Evolutionary conservation across 1,140 invertebrate genomes (phyloP), one percentile per base, ranked within the genome.

Genomic region (Goniozus legneri): DNA sequence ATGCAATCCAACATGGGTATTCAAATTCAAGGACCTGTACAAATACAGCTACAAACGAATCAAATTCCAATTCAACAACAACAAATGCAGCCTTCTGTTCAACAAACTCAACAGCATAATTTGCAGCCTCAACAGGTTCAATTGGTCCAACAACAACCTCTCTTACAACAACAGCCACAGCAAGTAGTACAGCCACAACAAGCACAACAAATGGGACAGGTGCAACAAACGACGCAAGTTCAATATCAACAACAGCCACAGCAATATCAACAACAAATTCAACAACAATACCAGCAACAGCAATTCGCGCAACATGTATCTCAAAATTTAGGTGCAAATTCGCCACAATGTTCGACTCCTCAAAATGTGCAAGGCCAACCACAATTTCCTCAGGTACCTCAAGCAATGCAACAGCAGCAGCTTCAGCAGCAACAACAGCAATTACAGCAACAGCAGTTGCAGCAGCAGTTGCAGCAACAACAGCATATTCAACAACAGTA

Each of bases 121-220:
- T 44, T 70, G 14, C 75, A 76, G 43, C 54, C 67, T 10, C 67
- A 75, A 36, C 71, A 75, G 39, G 68, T 76, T 14, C 70, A 74
- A 12, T 49, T 77, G 31, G 65, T 71, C 1, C 67, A 76, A 31
- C 70, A 72, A 32, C 67, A 71, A 36, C 62, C 65, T 1, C 48
- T 71, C 15, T 59, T 70, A 14, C 73, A 75, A 45, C 75, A 75
- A 21, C 71, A 82, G 64, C 79, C 79, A 7, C n/a, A n/a, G n/a
- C 79, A 82, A 32, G 80, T 84, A 49, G 77, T 83, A 33, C 82
- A 84, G 37, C 80, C 80, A 32, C 80, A 83, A 49, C 80, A 82
- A 50, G 77, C 71, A 64, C 77, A 58, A 61, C 70, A 71, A 40
- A 57, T 80, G 39, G 79, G 82, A 50, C 80, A 80, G 52, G 69